Evolutionary conservation across 2,113 vertebrate species (phyloP).

Genomic region (Ibidorhyncha struthersii): DNA sequence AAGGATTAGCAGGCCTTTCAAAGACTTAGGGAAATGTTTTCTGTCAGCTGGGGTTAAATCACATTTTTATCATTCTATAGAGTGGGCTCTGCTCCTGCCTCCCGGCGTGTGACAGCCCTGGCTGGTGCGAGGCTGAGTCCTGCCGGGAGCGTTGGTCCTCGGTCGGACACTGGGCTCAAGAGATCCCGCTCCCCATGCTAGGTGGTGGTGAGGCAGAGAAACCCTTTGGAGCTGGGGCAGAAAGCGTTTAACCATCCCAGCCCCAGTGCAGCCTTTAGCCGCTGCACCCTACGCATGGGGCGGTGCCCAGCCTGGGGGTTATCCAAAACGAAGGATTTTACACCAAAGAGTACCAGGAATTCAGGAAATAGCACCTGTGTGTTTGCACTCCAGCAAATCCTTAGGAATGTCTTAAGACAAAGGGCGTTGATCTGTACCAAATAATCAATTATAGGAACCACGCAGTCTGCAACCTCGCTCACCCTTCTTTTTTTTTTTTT

Average conservation of each 20-base stretch:
- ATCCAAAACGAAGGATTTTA: not conserved
- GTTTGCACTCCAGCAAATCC: not conserved
- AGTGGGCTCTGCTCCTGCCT: not conserved
- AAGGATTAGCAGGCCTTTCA: not conserved
- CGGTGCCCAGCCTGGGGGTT: not conserved
- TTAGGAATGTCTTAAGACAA: not conserved
- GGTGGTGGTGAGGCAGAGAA: not conserved
- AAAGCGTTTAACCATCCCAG: rapidly evolving
- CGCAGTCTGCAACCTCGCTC: not conserved
- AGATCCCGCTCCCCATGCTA: rapidly evolving
- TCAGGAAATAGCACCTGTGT: not conserved
- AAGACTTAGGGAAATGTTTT: not conserved
- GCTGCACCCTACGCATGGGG: rapidly evolving
- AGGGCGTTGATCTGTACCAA: not conserved
- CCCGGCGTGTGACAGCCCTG: rapidly evolving
- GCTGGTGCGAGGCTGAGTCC: rapidly evolving
- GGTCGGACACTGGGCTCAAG: rapidly evolving
- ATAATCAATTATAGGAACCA: not conserved
- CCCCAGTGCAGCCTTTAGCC: rapidly evolving
- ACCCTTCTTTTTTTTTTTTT: not conserved
- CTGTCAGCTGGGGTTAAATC: not conserved
- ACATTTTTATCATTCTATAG: not conserved
- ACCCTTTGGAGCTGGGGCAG: not conserved
- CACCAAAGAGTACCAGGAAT: not conserved
- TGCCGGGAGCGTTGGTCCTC: rapidly evolving